These are phyloP conservation scores for Cephalopachus bancanus DNA, from an alignment of 2,797 vertebrate species.

Conservation along the genomic window DNA sequence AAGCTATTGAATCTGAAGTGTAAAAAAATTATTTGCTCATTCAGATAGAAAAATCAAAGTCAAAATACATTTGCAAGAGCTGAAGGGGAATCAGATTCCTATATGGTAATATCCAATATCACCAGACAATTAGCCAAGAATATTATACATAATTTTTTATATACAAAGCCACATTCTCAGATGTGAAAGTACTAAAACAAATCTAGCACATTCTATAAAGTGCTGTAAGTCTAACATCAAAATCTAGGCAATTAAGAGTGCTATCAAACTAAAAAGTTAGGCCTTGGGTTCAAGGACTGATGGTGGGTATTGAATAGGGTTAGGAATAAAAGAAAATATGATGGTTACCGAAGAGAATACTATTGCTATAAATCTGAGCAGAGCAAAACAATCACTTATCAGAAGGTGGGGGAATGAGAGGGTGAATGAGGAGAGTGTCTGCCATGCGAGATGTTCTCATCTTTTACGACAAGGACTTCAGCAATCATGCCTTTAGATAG, in stretches of 20 bases:
- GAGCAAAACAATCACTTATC: not conserved
- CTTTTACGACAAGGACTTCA: not conserved
- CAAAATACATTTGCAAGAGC: not conserved
- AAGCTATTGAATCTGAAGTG: not conserved
- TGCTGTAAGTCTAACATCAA: not conserved
- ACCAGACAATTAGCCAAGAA: not conserved
- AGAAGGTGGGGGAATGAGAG: not conserved
- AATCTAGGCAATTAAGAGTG: not conserved
- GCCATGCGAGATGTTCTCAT: not conserved
- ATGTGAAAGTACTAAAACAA: not conserved
- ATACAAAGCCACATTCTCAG: not conserved
- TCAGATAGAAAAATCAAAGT: conserved; percentile 16
- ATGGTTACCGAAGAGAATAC: not conserved
- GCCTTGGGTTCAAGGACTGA: not conserved
- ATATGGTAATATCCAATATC: not conserved
- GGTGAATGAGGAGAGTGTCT: not conserved
- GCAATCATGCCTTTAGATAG: not conserved
- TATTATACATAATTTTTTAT: not conserved
- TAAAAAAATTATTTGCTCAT: conserved; percentile 27
- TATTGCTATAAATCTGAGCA: not conserved
- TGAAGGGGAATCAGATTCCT: not conserved
- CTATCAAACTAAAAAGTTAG: not conserved
- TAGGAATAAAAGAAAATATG: not conserved
- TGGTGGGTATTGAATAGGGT: not conserved
- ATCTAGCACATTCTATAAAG: not conserved